These are phyloP conservation scores for Acipenser transmontanus DNA, from an alignment of 2,797 vertebrate species.

Conservation along the genomic window DNA sequence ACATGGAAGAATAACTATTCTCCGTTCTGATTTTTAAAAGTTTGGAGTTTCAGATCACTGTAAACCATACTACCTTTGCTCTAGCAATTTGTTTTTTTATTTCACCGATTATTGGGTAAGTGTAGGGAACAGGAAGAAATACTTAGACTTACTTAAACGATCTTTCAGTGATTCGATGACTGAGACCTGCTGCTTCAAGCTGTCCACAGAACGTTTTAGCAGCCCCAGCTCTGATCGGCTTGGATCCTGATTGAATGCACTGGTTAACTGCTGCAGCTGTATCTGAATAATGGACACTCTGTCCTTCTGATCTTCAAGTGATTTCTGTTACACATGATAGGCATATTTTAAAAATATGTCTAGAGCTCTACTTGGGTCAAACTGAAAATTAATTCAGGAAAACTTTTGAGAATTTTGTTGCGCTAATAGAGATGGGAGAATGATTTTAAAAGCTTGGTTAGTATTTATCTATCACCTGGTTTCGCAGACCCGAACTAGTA, in stretches of 20 bases:
- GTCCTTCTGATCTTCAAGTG: constrained; percentile 45
- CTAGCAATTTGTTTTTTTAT: no score
- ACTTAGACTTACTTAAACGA: constrained; percentile 63
- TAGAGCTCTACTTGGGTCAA: no score
- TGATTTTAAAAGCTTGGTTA: no score
- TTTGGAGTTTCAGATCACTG: not conserved
- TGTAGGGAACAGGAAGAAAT: not conserved
- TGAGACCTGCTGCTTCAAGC: constrained; percentile 68
- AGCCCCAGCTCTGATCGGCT: constrained; percentile 57
- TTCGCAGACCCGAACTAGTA: no score
- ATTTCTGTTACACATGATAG: constrained; percentile 32
- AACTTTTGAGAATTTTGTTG: no score
- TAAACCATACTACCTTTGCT: not conserved
- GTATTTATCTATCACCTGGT: no score
- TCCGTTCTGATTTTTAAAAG: no score
- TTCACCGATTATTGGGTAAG: not conserved
- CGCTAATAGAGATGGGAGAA: no score
- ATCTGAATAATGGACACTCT: constrained; percentile 48
- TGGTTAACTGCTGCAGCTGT: constrained; percentile 65
- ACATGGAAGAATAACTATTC: no score
- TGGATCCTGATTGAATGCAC: constrained; percentile 59
- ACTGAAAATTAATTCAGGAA: no score
- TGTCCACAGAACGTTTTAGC: constrained; percentile 65
- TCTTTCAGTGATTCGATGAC: constrained; percentile 65
- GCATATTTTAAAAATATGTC: no score